These are phyloP conservation scores for Manis javanica DNA, from an alignment of 2,797 vertebrate genomes.

Conservation along the genomic window DNA sequence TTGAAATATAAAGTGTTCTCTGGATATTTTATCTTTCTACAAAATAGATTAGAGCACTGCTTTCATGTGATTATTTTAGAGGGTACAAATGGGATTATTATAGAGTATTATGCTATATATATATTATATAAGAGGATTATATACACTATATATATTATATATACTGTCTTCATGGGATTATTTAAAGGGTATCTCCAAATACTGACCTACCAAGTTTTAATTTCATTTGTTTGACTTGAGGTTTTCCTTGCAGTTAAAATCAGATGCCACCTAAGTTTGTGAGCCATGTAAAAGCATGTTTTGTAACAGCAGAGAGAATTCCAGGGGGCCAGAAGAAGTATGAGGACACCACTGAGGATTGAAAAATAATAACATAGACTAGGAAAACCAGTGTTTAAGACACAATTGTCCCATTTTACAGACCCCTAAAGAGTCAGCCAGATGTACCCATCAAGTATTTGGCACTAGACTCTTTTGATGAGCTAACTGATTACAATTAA, in stretches of 20 bases:
- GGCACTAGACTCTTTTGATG: not conserved
- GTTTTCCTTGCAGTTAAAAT: not conserved
- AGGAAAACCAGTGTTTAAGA: not conserved
- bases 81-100: not conserved
- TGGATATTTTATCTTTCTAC: not conserved
- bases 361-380: not conserved
- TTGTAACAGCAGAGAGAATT: not conserved
- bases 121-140: too few species aligned
- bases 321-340: not conserved
- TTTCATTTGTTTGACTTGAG: conserved; percentile 14
- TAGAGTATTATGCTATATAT: too few species aligned
- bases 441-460: not conserved
- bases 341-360: not conserved
- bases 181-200: not conserved
- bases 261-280: not conserved
- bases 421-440: not conserved
- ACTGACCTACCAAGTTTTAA: not conserved
- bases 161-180: not conserved
- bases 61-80: not conserved
- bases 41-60: not conserved
- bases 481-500: not conserved
- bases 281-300: not conserved
- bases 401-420: not conserved
- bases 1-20: not conserved
- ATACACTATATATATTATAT: too few species aligned